Conservation (phyloP, 2,113 vertebrate genomes). For the Strix aluco region DNA sequence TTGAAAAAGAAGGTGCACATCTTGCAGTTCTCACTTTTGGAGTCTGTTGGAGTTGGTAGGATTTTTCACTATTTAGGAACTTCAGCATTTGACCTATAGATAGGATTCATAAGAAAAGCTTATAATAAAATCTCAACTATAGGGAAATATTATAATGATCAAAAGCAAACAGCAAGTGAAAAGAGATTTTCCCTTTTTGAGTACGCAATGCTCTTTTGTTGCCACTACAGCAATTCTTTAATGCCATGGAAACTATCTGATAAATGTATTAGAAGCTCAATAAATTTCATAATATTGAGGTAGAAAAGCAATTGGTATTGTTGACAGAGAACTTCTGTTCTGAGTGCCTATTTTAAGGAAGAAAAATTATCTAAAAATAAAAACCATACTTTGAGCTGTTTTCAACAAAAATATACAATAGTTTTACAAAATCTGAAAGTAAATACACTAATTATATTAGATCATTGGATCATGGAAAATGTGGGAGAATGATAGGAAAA, state of each 20-base stretch:
- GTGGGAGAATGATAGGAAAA: neutral
- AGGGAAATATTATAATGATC: slow-evolving; percentile 14
- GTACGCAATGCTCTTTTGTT: slow-evolving; percentile 32
- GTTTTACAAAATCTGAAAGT: neutral
- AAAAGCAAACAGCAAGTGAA: slow-evolving; percentile 12
- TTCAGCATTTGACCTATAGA: neutral
- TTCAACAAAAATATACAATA: neutral
- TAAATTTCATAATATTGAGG: slow-evolving; percentile 47
- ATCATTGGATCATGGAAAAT: neutral
- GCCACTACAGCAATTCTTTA: slow-evolving; percentile 40
- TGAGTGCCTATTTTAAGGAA: neutral
- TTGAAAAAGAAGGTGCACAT: neutral
- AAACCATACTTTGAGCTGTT: neutral
- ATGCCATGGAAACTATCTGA: slow-evolving; percentile 58
- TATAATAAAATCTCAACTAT: neutral
- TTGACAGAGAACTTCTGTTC: slow-evolving; percentile 21
- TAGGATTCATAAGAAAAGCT: neutral
- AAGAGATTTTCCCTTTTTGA: neutral
- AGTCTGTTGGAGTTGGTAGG: neutral
- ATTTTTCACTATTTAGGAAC: neutral
- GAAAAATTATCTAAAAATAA: slow-evolving; percentile 22
- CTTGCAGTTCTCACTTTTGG: neutral
- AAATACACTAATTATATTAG: neutral
- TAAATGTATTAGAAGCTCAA: slow-evolving; percentile 40
- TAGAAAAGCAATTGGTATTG: slow-evolving; percentile 21